These are phyloP conservation scores for Argynnis bischoffii DNA, from an alignment of 2,888 invertebrate genomes.

Conservation along the genomic window DNA sequence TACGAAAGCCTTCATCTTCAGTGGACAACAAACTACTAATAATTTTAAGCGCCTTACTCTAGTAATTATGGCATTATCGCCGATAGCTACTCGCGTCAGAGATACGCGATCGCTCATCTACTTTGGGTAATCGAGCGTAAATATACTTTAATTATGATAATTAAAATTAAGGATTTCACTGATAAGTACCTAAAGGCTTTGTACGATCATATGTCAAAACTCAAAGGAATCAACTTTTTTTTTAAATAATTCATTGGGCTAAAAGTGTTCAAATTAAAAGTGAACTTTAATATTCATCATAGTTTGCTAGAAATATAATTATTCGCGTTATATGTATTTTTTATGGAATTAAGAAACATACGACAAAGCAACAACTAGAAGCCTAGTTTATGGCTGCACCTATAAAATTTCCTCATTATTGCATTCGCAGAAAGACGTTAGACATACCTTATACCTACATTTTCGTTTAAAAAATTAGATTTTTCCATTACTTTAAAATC, in stretches of 20 bases:
- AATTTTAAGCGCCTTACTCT: slow-evolving; percentile 28
- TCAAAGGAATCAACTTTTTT: too few relatives aligned
- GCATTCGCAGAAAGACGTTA: not conserved
- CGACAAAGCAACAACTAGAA: too few relatives aligned
- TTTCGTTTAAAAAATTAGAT: not conserved
- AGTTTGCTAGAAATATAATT: too few relatives aligned
- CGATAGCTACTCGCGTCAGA: slow-evolving; percentile 4
- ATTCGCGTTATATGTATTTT: too few relatives aligned
- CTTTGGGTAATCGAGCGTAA: slow-evolving; percentile 11
- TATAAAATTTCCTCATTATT: too few relatives aligned
- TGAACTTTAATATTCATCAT: too few relatives aligned
- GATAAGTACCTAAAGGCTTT: not conserved
- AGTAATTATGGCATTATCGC: slow-evolving; percentile 39
- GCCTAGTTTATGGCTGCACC: too few relatives aligned
- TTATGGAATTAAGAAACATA: too few relatives aligned
- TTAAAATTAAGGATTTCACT: not conserved
- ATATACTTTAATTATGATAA: slow-evolving; percentile 2
- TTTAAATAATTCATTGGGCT: too few relatives aligned
- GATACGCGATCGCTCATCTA: slow-evolving; percentile 1
- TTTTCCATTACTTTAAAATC: not conserved
- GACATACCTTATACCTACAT: too few relatives aligned
- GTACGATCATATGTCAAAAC: too few relatives aligned
- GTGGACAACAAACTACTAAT: slow-evolving; percentile 37
- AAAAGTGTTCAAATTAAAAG: too few relatives aligned
- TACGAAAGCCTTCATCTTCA: slow-evolving; percentile 66